Percentiles rank a stretch among this genome's conserved stretches.
These are phyloP conservation scores for Archips xylosteana DNA, from an alignment of 2,888 invertebrate genomes.

Conservation along the genomic window DNA sequence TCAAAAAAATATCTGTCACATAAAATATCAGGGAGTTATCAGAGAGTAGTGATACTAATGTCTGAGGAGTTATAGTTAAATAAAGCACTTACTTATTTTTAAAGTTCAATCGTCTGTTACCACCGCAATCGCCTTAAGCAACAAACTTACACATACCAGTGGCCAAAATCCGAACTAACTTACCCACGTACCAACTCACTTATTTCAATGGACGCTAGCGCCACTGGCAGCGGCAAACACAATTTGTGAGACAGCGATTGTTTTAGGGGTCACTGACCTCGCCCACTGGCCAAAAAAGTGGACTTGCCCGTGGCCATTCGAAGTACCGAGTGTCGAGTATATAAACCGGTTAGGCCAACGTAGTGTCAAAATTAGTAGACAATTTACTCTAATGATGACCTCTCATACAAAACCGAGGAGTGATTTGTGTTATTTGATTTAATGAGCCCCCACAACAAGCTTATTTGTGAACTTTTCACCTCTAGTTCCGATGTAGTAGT, in stretches of 20 bases:
- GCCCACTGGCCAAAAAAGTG: conserved; percentile 35
- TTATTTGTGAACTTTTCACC: not conserved
- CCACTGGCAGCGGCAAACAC: not conserved
- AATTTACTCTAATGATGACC: conserved; percentile 11
- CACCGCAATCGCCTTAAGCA: not conserved
- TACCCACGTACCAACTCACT: not conserved
- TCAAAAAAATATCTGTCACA: too few relatives aligned
- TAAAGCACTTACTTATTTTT: too few relatives aligned
- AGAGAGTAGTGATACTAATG: too few relatives aligned
- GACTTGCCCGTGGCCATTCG: conserved; percentile 34
- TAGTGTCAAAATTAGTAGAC: conserved; percentile 6
- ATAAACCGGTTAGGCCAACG: not conserved
- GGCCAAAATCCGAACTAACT: conserved; percentile 27
- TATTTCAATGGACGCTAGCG: conserved; percentile 5
- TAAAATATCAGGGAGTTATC: too few relatives aligned
- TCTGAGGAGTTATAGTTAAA: too few relatives aligned
- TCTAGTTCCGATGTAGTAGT: not conserved
- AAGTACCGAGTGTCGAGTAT: conserved; percentile 1
- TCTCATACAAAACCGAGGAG: not conserved
- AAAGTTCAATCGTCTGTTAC: not conserved
- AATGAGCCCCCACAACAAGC: not conserved
- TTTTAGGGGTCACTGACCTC: conserved; percentile 28
- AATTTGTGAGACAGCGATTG: conserved; percentile 16
- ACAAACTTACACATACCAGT: not conserved
- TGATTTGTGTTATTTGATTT: conserved; percentile 9